These are phyloP conservation scores for Teleopsis dalmanni DNA, from an alignment of 1,140 invertebrate genomes.

Conservation along the genomic window DNA sequence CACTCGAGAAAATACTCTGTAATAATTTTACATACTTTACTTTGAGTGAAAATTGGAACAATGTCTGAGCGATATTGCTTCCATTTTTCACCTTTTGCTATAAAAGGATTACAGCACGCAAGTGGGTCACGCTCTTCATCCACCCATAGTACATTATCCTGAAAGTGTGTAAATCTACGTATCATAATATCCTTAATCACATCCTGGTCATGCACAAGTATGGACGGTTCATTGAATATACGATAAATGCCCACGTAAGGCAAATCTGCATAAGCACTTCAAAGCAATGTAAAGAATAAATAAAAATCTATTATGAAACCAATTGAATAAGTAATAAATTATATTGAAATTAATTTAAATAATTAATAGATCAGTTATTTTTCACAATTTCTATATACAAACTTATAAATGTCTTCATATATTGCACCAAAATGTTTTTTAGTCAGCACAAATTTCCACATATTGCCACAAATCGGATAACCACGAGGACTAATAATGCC, in stretches of 20 bases:
- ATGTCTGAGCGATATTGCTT: constrained; percentile 18
- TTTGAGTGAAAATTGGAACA: constrained; percentile 24
- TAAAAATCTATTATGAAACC: not conserved
- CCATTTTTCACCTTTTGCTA: constrained; percentile 23
- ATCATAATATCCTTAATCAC: constrained; percentile 18
- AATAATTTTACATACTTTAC: constrained; percentile 5
- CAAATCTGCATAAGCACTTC: constrained; percentile 14
- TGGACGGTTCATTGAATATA: constrained; percentile 26
- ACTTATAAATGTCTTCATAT: constrained; percentile 24
- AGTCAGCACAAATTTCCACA: constrained; percentile 17
- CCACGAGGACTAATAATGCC: constrained; percentile 18
- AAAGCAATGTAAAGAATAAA: not conserved
- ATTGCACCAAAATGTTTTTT: constrained; percentile 22
- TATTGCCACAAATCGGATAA: constrained; percentile 24
- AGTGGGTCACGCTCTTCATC: constrained; percentile 14
- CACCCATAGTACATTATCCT: constrained; percentile 22
- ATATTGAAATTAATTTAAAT: not conserved
- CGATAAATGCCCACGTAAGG: constrained; percentile 27
- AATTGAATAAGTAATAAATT: not conserved
- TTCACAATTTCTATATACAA: not conserved
- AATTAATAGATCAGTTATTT: not conserved
- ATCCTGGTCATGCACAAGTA: constrained; percentile 19
- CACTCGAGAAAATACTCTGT: not conserved
- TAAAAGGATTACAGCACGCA: constrained; percentile 24
- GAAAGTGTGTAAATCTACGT: constrained; percentile 18